Percentiles rank a stretch among this genome's conserved stretches.
These are phyloP conservation scores for Gallinago paraguaiae DNA, from an alignment of 2,113 vertebrate species.

Conservation along the genomic window DNA sequence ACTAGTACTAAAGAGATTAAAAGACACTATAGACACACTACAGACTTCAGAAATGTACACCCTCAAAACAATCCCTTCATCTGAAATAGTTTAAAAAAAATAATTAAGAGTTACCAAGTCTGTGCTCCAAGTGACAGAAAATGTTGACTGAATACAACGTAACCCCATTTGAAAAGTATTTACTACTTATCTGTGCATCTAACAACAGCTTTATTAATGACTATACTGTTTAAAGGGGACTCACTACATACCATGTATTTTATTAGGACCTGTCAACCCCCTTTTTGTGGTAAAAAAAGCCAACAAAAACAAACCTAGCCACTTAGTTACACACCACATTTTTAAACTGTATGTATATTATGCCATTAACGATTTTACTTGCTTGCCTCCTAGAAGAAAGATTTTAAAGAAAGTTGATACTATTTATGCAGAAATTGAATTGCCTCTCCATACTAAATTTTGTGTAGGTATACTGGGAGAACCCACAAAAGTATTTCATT, in stretches of 20 bases:
- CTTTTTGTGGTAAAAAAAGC: background rate
- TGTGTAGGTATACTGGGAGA: background rate
- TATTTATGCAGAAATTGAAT: background rate
- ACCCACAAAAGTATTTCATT: background rate
- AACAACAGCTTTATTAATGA: background rate
- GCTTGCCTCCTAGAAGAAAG: background rate
- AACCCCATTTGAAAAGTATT: background rate
- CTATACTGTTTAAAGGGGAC: background rate
- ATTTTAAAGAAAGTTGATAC: background rate
- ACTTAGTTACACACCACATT: background rate
- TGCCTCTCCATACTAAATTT: background rate
- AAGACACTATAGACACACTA: background rate
- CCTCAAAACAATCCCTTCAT: background rate
- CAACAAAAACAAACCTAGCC: background rate
- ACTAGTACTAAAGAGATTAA: background rate
- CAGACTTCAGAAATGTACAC: background rate
- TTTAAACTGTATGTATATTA: background rate
- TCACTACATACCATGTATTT: background rate
- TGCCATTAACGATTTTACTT: background rate
- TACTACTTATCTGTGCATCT: background rate
- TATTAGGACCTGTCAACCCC: background rate
- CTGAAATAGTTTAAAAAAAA: background rate
- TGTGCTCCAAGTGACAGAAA: background rate
- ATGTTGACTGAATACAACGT: background rate
- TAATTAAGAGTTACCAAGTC: background rate